These are phyloP conservation scores for Sclerurus mexicanus DNA, from an alignment of 2,113 vertebrate genomes.

Conservation along the genomic window DNA sequence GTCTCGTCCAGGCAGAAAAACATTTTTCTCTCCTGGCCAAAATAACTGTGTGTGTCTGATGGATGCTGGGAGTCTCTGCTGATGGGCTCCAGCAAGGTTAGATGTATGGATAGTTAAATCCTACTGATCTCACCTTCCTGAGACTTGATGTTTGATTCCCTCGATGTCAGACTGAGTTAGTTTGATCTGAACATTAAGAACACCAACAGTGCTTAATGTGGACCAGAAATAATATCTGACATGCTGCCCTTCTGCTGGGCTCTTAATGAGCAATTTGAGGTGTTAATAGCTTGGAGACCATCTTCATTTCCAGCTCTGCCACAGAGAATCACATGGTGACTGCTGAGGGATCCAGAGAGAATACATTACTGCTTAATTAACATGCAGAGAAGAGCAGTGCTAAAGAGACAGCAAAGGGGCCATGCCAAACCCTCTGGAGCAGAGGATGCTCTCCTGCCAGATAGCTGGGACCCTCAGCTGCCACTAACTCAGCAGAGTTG, in stretches of 20 bases:
- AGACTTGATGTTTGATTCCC: conserved; percentile 25
- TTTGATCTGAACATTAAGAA: conserved; percentile 49
- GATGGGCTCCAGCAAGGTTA: background rate
- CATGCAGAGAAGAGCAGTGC: background rate
- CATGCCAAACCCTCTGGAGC: background rate
- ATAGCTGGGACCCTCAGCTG: background rate
- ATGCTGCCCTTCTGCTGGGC: background rate
- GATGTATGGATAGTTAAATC: background rate
- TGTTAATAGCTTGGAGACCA: conserved; percentile 40
- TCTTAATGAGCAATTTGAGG: conserved; percentile 42
- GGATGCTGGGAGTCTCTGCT: background rate
- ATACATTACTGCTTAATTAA: conserved; percentile 21
- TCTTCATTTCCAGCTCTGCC: conserved; percentile 12
- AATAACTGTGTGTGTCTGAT: background rate
- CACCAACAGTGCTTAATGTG: conserved; percentile 25
- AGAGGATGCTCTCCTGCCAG: background rate
- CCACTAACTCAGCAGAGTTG: background rate
- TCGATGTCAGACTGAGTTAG: conserved; percentile 17
- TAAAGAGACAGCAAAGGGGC: background rate
- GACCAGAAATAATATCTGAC: conserved; percentile 8
- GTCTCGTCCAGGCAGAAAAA: background rate
- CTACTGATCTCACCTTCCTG: conserved; percentile 22
- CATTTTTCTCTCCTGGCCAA: background rate
- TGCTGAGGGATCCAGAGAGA: background rate
- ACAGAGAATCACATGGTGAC: background rate